Conservation (phyloP, 1,140 invertebrate species). For the Drosophila obscura region DNA sequence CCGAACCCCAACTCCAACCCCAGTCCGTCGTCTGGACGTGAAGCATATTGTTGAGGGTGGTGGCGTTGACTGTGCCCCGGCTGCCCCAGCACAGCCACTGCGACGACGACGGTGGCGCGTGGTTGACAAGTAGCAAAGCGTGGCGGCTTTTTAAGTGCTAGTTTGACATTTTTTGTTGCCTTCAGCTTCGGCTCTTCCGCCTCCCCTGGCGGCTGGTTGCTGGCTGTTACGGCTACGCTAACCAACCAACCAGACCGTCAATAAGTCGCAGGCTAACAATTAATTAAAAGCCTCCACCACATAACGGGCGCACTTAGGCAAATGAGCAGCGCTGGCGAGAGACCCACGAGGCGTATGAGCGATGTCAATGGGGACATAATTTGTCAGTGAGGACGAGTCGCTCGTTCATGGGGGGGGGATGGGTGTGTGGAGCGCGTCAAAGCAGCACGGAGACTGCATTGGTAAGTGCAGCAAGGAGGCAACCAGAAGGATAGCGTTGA, state of each 20-base stretch:
- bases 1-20: conserved; percentile 11
- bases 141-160: conserved; percentile 80
- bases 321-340: conserved; percentile 62
- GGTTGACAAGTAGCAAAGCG: conserved; percentile 80
- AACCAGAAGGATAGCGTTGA: conserved; percentile 64
- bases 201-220: conserved; percentile 18
- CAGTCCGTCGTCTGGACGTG: conserved; percentile 54
- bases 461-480: conserved; percentile 27
- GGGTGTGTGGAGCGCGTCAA: conserved; percentile 52
- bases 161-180: conserved; percentile 72
- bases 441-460: conserved; percentile 60
- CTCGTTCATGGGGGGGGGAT: too few species aligned
- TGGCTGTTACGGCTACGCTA: conserved; percentile 47
- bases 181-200: conserved; percentile 16
- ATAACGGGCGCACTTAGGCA: conserved; percentile 75
- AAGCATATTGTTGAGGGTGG: conserved; percentile 78
- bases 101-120: conserved; percentile 53
- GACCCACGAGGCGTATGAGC: conserved; percentile 74
- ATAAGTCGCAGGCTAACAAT: conserved; percentile 79
- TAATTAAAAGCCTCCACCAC: conserved; percentile 76
- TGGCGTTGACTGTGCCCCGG: conserved; percentile 21
- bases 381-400: conserved; percentile 53
- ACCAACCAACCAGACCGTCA: conserved; percentile 79
- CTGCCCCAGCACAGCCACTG: background rate
- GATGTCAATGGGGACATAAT: conserved; percentile 76